phyloP scores from a whole-genome alignment of 2,888 invertebrate genomes.

The Catocala nupta region DNA sequence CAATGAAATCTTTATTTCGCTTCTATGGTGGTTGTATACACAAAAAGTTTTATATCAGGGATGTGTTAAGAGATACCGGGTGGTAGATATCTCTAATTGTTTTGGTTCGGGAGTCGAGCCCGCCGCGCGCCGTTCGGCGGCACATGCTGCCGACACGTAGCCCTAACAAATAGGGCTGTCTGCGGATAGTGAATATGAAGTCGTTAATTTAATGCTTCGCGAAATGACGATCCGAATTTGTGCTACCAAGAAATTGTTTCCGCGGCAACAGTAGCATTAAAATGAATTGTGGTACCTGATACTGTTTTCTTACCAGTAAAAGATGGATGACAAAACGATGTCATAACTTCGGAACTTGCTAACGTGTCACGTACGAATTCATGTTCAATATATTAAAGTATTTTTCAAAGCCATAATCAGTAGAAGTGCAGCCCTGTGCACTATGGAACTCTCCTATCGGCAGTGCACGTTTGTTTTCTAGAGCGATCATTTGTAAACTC shows the following conservation, averaged over 20 bases:
- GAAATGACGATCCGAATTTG: constrained; percentile 53
- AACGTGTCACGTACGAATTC: not conserved
- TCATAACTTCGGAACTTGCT: not conserved
- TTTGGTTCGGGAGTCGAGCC: constrained; percentile 60
- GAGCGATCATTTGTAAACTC: constrained; percentile 70
- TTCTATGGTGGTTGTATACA: constrained; percentile 38
- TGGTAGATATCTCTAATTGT: constrained; percentile 77
- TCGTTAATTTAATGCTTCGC: constrained; percentile 64
- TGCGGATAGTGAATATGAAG: constrained; percentile 60
- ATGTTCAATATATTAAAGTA: not conserved
- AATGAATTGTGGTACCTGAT: not conserved
- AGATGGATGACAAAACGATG: no score
- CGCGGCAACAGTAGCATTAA: not conserved
- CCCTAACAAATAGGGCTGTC: constrained; percentile 72
- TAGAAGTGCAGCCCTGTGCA: constrained; percentile 29
- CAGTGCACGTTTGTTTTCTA: constrained; percentile 75
- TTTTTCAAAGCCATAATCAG: constrained; percentile 5
- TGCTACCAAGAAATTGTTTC: constrained; percentile 12
- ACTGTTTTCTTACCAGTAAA: no score
- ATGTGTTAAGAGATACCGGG: constrained; percentile 62
- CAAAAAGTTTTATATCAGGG: constrained; percentile 62
- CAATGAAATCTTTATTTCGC: constrained; percentile 37
- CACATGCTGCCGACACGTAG: constrained; percentile 66
- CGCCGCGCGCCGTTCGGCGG: constrained; percentile 53
- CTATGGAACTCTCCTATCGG: constrained; percentile 23